Evolutionary conservation across 2,888 invertebrate species (phyloP).

Genomic region (Drosophila yooni): DNA sequence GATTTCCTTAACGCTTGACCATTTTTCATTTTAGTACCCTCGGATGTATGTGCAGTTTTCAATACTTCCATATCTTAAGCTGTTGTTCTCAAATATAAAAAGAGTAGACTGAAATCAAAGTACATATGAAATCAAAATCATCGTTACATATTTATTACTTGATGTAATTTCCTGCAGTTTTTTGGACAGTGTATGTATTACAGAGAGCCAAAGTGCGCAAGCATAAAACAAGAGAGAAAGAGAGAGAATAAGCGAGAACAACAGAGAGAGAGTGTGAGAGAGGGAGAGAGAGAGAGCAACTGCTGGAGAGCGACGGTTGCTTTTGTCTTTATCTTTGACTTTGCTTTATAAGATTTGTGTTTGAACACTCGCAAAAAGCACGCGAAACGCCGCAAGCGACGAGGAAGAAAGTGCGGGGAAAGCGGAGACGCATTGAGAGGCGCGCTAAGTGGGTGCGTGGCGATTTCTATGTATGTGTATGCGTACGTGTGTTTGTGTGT

Average conservation of each 20-base stretch:
- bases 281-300: conserved; percentile 23
- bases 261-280: neutral
- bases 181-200: conserved; percentile 34
- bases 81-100: neutral
- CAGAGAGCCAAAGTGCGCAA: conserved; percentile 37
- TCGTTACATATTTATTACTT: neutral
- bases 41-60: neutral
- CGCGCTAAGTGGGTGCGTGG: conserved; percentile 55
- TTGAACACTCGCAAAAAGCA: conserved; percentile 65
- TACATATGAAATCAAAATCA: neutral
- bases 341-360: conserved; percentile 61
- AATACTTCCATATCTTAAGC: neutral
- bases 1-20: no score
- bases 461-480: conserved; percentile 14
- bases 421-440: conserved; percentile 13
- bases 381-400: conserved; percentile 34
- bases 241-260: conserved; percentile 1
- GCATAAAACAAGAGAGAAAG: conserved; percentile 1
- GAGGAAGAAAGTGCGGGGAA: neutral
- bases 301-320: conserved; percentile 15
- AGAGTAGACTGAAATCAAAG: neutral
- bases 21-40: neutral
- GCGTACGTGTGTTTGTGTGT: conserved; percentile 1
- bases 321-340: conserved; percentile 39
- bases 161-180: neutral